Evolutionary conservation across 1,140 invertebrate species (phyloP), one percentile per base, ranked within the genome.

Genomic region (Neocloeon triangulifer): DNA sequence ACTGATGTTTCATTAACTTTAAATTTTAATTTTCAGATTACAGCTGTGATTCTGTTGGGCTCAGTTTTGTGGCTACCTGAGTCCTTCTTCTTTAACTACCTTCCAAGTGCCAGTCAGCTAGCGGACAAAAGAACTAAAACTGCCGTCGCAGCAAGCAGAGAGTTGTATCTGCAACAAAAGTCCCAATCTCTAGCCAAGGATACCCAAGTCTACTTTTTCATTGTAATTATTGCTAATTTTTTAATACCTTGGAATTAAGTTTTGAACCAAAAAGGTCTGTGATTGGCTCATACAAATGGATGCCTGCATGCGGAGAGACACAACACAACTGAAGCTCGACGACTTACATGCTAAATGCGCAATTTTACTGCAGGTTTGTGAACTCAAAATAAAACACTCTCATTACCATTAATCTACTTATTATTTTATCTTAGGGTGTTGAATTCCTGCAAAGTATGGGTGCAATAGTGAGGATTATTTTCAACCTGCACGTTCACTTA

Each of bases 51-150:
- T 31, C 49, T 88, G 4, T 55, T 66, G 30, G 79, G 77, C 2
- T 75, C 75, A 48, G 57, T 74, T 13, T 46, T 82, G 19, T 86
- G 79, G 78, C 66, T 74, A 44, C 75, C 81, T 5, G 76, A 74
- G 48, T 58, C 64, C 37, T 85, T 85, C 53, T 54, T 84, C 10
- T 34, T 64, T 20, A 57, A 58, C 39, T 63, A 70, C 52, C 46
- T 72, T 19, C 59, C 64, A 32, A 54, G 63, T 25, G 49, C 67
- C 36, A 46, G 53, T 33, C 62, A 66, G 42, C 52, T 56, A 33
- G 45, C 69, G 19, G 66, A 73, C 47, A 60, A 59, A 27, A 77
- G 74, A 52, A 46, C 61, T 25, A 49, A 64, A 31, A 55, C 61
- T 37, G 47, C 49, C 15, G 61, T 65, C 30, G 42, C 55, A 15